Percentiles rank a stretch among this genome's conserved stretches.
Evolutionary conservation across 2,113 vertebrate species (phyloP).

Genomic region (Stictonetta naevosa): DNA sequence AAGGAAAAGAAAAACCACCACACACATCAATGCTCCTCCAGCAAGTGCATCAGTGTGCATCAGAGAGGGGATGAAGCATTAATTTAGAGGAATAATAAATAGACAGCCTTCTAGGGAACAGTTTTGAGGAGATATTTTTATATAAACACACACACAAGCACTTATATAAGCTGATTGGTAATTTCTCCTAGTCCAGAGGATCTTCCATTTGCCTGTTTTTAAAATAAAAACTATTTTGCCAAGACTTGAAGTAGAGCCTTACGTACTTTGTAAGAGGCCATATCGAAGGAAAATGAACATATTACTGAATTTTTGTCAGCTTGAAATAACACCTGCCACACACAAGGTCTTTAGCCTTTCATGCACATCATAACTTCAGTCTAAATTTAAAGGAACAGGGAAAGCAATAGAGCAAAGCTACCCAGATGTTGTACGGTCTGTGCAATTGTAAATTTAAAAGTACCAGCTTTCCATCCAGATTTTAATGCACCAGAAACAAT

Average conservation of each 20-base stretch:
- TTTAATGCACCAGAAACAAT: slow-evolving; percentile 79
- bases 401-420: slow-evolving; percentile 81
- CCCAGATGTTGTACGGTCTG: slow-evolving; percentile 93
- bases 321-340: slow-evolving; percentile 80
- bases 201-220: background rate
- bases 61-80: background rate
- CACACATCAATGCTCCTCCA: background rate
- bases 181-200: background rate
- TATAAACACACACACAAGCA: background rate
- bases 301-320: slow-evolving; percentile 74
- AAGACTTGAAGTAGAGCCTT: background rate
- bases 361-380: slow-evolving; percentile 85
- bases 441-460: slow-evolving; percentile 80
- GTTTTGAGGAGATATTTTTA: background rate
- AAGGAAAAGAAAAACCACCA: background rate
- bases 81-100: background rate
- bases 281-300: slow-evolving; percentile 73
- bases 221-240: slow-evolving; percentile 5
- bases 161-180: background rate
- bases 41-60: background rate
- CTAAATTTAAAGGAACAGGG: slow-evolving; percentile 90
- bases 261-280: slow-evolving; percentile 35
- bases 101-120: background rate
- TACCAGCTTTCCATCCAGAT: slow-evolving; percentile 80
- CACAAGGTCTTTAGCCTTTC: slow-evolving; percentile 80